Conservation (phyloP, 2,797 vertebrate genomes). For the Morus bassanus region DNA sequence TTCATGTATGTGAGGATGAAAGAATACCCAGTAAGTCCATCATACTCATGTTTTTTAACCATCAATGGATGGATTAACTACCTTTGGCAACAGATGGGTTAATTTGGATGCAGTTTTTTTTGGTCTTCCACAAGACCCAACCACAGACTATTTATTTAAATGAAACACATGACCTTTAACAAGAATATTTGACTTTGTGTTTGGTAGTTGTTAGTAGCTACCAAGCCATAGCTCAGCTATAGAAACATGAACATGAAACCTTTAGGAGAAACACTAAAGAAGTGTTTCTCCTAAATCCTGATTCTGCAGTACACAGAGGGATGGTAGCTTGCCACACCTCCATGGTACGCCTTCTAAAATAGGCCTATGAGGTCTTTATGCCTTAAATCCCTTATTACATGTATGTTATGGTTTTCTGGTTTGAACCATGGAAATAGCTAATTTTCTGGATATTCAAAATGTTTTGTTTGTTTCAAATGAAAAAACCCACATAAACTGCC, state of each 20-base stretch:
- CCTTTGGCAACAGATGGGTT: neutral
- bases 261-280: neutral
- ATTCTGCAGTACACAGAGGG: neutral
- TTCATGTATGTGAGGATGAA: neutral
- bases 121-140: neutral
- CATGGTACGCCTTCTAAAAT: neutral
- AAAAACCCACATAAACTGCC: neutral
- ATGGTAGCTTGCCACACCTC: neutral
- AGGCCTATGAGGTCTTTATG: neutral
- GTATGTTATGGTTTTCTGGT: neutral
- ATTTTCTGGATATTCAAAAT: neutral
- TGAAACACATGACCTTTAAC: neutral
- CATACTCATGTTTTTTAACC: neutral
- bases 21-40: neutral
- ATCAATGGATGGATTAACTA: neutral
- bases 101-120: neutral
- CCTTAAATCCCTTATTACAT: neutral
- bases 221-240: neutral
- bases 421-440: neutral
- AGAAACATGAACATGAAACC: neutral
- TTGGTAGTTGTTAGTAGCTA: neutral
- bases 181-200: neutral
- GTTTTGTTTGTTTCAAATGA: neutral
- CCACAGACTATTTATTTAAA: neutral
- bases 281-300: neutral